phyloP scores from a whole-genome alignment of 2,797 vertebrate genomes.

The Anisognathus igniventris region DNA sequence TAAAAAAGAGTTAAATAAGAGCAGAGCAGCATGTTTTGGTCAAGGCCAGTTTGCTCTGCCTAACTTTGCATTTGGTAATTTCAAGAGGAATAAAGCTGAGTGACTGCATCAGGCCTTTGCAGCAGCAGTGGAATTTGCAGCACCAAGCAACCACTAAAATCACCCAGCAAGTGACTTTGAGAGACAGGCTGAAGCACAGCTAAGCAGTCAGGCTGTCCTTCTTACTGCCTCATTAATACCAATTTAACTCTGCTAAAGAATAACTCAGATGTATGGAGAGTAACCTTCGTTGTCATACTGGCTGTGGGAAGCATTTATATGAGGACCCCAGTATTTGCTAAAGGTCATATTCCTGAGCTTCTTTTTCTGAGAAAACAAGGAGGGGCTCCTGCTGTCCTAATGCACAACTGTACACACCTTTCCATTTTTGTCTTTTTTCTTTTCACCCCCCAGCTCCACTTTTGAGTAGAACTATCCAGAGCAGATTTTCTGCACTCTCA shows the following conservation, averaged over 20 bases:
- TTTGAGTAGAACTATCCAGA: not conserved
- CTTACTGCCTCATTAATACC: not conserved
- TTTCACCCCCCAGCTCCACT: not conserved
- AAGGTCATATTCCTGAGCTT: not conserved
- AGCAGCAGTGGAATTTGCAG: not conserved
- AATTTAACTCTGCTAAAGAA: not conserved
- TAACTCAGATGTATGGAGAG: not conserved
- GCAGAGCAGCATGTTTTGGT: not conserved
- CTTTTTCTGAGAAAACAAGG: not conserved
- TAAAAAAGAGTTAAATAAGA: not conserved
- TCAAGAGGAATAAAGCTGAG: not conserved
- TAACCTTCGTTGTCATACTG: not conserved
- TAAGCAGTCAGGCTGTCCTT: not conserved
- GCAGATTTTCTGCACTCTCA: not conserved
- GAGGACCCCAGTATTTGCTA: not conserved
- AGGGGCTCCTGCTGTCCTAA: not conserved
- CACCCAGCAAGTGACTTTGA: not conserved
- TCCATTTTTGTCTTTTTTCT: not conserved
- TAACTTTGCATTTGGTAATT: not conserved
- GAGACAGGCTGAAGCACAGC: not conserved
- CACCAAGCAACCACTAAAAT: not conserved
- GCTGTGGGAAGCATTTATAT: not conserved
- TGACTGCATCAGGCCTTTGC: not conserved
- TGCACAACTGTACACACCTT: not conserved
- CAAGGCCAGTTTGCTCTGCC: not conserved